Percentiles rank a stretch among this genome's conserved stretches.
phyloP scores from a whole-genome alignment of 53 echinoderm and acorn worm species.

The Mesocentrotus franciscanus region DNA sequence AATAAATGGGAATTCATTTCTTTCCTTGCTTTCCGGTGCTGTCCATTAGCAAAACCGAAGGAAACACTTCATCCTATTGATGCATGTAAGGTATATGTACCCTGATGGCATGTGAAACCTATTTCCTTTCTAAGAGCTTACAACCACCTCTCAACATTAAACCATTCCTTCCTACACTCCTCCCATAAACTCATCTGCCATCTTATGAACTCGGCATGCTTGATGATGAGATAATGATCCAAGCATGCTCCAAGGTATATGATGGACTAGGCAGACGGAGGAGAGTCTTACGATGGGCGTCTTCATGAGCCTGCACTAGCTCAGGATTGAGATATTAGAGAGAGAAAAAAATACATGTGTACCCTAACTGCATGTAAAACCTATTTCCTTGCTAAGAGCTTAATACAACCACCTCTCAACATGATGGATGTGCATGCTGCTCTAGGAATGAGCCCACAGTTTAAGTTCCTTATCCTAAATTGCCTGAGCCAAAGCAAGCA shows the following conservation, averaged over 20 bases:
- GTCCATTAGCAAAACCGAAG: neutral
- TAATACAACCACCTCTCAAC: no score
- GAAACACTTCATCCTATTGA: neutral
- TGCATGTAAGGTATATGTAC: neutral
- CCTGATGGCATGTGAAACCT: neutral
- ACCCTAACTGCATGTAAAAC: no score
- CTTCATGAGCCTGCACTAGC: neutral
- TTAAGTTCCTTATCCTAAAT: no score
- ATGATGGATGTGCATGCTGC: no score
- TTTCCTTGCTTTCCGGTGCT: neutral
- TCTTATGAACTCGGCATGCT: neutral
- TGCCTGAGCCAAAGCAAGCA: no score
- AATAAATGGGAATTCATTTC: no score
- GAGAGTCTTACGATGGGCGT: neutral
- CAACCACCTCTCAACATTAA: conserved; percentile 9
- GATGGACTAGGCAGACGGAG: conserved; percentile 5
- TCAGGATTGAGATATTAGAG: no score
- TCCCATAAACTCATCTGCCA: conserved; percentile 34
- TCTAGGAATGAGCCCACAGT: no score
- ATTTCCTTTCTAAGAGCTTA: neutral
- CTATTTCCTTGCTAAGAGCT: no score
- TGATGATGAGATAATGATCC: conserved; percentile 38
- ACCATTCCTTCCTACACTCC: conserved; percentile 33
- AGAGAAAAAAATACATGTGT: no score
- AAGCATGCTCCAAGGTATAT: neutral